Evolutionary conservation across 2,888 invertebrate genomes (phyloP).

Genomic region (Chymomyza amoena): DNA sequence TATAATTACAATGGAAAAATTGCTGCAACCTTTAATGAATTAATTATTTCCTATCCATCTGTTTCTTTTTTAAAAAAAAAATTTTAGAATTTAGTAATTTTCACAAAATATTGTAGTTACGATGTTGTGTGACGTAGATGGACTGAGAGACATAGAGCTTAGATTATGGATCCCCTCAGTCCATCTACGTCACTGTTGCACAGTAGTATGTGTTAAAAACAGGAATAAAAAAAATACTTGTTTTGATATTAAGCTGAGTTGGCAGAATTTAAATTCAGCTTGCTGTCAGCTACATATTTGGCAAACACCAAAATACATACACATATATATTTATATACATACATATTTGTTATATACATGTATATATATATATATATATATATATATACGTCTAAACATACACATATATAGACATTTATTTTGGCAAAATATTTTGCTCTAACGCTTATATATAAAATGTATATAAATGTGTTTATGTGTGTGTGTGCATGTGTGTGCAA

Average conservation of each 20-base stretch:
- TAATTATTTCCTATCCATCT: too few relatives aligned
- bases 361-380: not conserved
- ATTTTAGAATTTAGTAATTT: too few relatives aligned
- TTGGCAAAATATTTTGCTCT: not conserved
- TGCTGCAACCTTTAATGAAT: too few relatives aligned
- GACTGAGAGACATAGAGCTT: too few relatives aligned
- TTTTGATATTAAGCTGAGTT: not conserved
- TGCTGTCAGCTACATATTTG: not conserved
- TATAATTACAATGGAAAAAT: too few relatives aligned
- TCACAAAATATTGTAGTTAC: too few relatives aligned
- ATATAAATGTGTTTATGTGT: not conserved
- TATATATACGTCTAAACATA: too few relatives aligned
- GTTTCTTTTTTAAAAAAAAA: too few relatives aligned
- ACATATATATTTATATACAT: not conserved
- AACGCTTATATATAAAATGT: not conserved
- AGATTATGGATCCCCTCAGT: too few relatives aligned
- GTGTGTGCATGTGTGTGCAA: not conserved
- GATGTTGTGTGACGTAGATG: too few relatives aligned
- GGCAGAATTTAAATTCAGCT: not conserved
- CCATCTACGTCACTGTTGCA: too few relatives aligned
- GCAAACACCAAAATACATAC: not conserved
- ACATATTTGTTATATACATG: not conserved
- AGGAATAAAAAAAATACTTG: not conserved
- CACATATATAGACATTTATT: not conserved
- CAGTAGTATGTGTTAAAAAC: not conserved